Evolutionary conservation across 2,797 vertebrate species (phyloP).

Genomic region (Geotrypetes seraphini): DNA sequence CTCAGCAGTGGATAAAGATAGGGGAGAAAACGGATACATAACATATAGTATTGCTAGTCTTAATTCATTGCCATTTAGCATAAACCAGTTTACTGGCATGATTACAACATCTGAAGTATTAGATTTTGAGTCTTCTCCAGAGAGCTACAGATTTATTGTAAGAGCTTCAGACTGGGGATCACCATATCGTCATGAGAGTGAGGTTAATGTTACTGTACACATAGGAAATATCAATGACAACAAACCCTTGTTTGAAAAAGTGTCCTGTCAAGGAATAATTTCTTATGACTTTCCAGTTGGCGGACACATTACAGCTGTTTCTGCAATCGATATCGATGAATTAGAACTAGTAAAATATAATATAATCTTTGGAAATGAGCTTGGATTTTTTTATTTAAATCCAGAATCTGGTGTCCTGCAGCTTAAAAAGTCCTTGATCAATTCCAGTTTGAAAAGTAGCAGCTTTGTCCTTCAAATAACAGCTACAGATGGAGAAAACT

Average conservation of each 20-base stretch:
- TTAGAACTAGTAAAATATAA: constrained; percentile 91
- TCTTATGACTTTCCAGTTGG: constrained; percentile 78
- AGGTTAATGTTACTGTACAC: constrained; percentile 86
- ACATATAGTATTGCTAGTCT: constrained; percentile 89
- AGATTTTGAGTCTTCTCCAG: constrained; percentile 87
- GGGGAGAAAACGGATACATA: constrained; percentile 93
- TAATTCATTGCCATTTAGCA: constrained; percentile 74
- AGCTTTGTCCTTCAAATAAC: constrained; percentile 84
- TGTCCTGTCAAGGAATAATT: constrained; percentile 83
- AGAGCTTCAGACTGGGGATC: constrained; percentile 97
- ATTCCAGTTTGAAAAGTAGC: constrained; percentile 66
- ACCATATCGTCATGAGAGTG: constrained; percentile 87
- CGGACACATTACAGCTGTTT: constrained; percentile 86
- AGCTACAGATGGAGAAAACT: constrained; percentile 90
- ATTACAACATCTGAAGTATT: constrained; percentile 78
- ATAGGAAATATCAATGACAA: constrained; percentile 91
- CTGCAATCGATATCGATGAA: constrained; percentile 91
- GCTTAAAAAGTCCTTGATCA: constrained; percentile 68
- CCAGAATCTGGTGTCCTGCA: constrained; percentile 87
- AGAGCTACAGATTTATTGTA: constrained; percentile 80
- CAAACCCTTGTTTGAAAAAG: constrained; percentile 88
- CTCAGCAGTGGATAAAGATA: constrained; percentile 77
- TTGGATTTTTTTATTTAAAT: constrained; percentile 83
- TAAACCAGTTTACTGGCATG: constrained; percentile 91
- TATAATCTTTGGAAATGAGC: constrained; percentile 88